Conservation (phyloP, 2,888 invertebrate genomes). For the Fissipunctia ypsillon region DNA sequence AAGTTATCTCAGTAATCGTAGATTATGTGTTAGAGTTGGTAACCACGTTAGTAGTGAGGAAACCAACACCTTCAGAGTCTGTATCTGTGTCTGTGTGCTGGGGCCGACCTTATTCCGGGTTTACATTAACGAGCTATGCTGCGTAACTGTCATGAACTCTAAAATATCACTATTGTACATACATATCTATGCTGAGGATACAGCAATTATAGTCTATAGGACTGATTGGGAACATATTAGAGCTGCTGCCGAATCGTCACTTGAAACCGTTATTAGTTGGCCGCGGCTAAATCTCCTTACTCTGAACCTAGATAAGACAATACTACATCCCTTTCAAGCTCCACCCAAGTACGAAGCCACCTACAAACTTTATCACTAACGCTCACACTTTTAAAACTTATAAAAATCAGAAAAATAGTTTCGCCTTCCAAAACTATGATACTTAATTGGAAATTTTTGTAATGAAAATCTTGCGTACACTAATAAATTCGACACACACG, state of each 20-base stretch:
- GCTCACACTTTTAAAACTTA: background rate
- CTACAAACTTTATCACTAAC: background rate
- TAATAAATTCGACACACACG: background rate
- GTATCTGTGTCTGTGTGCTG: too few relatives aligned
- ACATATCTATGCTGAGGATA: constrained; percentile 2
- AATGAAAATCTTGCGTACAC: background rate
- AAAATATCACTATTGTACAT: background rate
- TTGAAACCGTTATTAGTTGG: background rate
- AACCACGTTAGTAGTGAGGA: too few relatives aligned
- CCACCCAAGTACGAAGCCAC: background rate
- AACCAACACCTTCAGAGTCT: too few relatives aligned
- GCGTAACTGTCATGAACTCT: background rate
- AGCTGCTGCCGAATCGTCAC: background rate
- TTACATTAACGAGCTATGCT: too few relatives aligned
- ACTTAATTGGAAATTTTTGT: background rate
- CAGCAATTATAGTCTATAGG: background rate
- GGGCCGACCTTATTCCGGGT: too few relatives aligned
- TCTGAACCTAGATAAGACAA: background rate
- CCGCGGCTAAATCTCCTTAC: background rate
- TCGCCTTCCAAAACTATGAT: background rate
- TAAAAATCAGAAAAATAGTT: background rate
- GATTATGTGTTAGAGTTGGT: too few relatives aligned
- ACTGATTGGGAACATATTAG: background rate
- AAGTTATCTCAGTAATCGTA: too few relatives aligned
- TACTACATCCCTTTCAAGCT: background rate